A percentile compares a stretch with the other conserved stretches of the same genome.
Conservation (phyloP, 2,113 vertebrate species). For the Trogon surrucura region DNA sequence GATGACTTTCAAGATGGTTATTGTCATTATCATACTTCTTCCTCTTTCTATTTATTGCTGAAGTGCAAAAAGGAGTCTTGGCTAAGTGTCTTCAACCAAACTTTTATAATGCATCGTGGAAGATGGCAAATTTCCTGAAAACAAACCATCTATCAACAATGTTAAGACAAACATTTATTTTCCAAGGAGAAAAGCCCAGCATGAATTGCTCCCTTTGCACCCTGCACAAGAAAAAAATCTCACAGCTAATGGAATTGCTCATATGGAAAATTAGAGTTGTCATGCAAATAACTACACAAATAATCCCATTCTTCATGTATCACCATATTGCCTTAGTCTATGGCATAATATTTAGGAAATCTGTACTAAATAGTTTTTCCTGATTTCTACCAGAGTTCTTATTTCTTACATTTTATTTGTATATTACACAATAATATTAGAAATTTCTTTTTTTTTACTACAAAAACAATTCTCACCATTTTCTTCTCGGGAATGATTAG, state of each 20-base stretch:
- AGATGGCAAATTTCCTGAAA: not conserved
- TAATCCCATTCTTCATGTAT: not conserved
- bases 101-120: not conserved
- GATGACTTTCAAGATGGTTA: not conserved
- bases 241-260: slow-evolving; percentile 23
- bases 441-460: not conserved
- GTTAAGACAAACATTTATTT: not conserved
- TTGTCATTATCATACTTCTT: not conserved
- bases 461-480: not conserved
- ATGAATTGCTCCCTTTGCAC: not conserved
- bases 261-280: slow-evolving; percentile 47
- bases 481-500: not conserved
- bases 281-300: slow-evolving; percentile 34
- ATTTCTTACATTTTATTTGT: not conserved
- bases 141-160: not conserved
- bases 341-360: not conserved
- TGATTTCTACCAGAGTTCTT: not conserved
- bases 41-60: not conserved
- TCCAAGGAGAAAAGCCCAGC: not conserved
- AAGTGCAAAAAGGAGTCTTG: not conserved
- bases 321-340: not conserved
- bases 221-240: not conserved
- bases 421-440: not conserved
- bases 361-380: not conserved
- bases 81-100: not conserved